Conservation (phyloP, 2,113 vertebrate species). For the Dasyurus viverrinus region DNA sequence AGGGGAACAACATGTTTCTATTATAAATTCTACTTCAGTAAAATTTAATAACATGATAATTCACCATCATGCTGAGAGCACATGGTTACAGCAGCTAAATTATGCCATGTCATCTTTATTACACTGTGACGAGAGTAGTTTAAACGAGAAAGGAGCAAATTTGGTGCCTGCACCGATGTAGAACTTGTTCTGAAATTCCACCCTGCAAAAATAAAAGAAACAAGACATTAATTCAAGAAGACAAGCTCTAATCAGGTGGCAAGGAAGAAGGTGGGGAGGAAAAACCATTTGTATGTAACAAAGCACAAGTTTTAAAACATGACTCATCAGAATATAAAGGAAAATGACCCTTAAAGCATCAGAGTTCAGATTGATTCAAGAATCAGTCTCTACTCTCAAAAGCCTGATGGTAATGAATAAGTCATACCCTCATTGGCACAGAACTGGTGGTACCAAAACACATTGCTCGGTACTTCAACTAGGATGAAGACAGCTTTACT, state of each 20-base stretch:
- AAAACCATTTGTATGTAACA: neutral
- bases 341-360: neutral
- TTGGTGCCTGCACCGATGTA: slow-evolving; percentile 94
- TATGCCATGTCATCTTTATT: slow-evolving; percentile 86
- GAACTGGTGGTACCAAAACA: neutral
- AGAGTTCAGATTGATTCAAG: neutral
- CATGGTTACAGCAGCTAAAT: slow-evolving; percentile 66
- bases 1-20: slow-evolving; percentile 66
- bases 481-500: neutral
- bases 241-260: neutral
- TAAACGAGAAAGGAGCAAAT: slow-evolving; percentile 95
- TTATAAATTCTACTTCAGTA: slow-evolving; percentile 54
- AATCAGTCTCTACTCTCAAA: neutral
- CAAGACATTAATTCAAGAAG: neutral
- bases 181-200: slow-evolving; percentile 99
- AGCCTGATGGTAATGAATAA: neutral
- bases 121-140: slow-evolving; percentile 90
- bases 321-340: neutral
- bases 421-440: neutral
- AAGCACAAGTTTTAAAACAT: neutral
- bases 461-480: neutral
- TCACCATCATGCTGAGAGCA: slow-evolving; percentile 62
- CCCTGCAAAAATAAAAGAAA: slow-evolving; percentile 86
- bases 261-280: neutral
- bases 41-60: slow-evolving; percentile 73